Base-by-base conservation (phyloP, 30 jellyfish, hydroid and myxozoan genomes). In the Turritopsis rubra region DNA sequence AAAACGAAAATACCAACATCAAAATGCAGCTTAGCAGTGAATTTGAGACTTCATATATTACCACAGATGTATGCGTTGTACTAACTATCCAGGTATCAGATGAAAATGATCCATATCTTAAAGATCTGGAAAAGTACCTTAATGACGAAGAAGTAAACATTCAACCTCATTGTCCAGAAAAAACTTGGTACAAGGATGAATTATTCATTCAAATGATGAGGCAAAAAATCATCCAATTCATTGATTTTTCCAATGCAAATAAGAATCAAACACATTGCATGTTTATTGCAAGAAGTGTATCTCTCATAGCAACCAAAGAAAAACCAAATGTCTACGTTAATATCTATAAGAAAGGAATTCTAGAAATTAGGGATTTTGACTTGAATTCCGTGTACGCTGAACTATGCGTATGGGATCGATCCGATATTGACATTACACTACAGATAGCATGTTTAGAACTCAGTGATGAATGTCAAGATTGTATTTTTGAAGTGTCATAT, bases 241-340 rank as follows among this genome's bases (percentile, higher is more conserved):
- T 23, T n/a, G 77, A 68, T 27, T 68, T 68, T 68, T 0, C 77
- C 77, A 68, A n/a, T 8, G 77, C 77, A n/a, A 68, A 68, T 19
- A 68, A 68, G 77, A 22, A 68, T 68, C 28, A 68, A n/a, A 19
- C 9, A n/a, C 28, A 27, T 27, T 23, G 28, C 19, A 68, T 0
- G 21, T 68, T 68, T 68, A 68, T 68, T 68, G 77, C 77, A n/a
- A 23, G 30, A 27, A 1, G 28, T 68, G 0, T 68, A 68, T 27
- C 77, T 68, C 9, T 68, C 22, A 23, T 22, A 22, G 31, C 77
- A 68, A 68, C 77, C 9, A 68, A 19, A 68, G 17, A 16, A 16
- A 68, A 68, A 68, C 28, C 28, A 23, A 27, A 9, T 17, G 77
- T 68, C 19, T n/a, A n/a, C 28, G 28, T 27, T 68, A 22, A 68